Conservation (phyloP, 23 tunicate genomes). For the Trididemnum miniatum region DNA sequence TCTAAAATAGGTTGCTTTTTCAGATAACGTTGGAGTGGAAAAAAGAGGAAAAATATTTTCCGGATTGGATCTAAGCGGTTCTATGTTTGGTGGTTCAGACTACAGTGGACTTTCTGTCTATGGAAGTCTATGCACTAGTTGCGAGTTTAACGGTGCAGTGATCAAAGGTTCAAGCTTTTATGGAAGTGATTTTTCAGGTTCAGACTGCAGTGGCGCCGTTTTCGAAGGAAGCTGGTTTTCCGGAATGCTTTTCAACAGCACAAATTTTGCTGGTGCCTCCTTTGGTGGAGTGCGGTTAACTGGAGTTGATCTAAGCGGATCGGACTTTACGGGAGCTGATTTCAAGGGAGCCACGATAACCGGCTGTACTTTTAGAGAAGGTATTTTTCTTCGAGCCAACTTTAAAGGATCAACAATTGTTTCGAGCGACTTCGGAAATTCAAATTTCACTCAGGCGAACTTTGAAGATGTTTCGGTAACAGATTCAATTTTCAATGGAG, state of each 20-base stretch:
- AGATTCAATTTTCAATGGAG: not conserved
- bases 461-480: not conserved
- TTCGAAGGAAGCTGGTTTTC: constrained; percentile 23
- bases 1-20: too few species aligned
- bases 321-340: constrained; percentile 10
- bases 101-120: not conserved
- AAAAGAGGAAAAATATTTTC: not conserved
- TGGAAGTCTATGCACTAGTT: not conserved
- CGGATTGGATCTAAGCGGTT: not conserved
- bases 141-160: not conserved
- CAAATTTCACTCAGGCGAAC: constrained; percentile 12
- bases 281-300: not conserved
- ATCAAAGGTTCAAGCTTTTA: not conserved
- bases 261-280: not conserved
- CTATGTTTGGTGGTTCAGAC: constrained; percentile 9
- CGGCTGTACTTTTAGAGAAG: not conserved
- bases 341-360: not conserved
- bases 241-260: not conserved
- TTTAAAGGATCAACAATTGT: constrained; percentile 15
- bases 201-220: constrained; percentile 12
- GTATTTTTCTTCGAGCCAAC: not conserved
- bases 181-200: not conserved
- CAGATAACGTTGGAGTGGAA: not conserved
- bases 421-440: not conserved
- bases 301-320: constrained; percentile 8